Base-by-base conservation (phyloP, 2,797 vertebrate genomes). In the Amazona ochrocephala region DNA sequence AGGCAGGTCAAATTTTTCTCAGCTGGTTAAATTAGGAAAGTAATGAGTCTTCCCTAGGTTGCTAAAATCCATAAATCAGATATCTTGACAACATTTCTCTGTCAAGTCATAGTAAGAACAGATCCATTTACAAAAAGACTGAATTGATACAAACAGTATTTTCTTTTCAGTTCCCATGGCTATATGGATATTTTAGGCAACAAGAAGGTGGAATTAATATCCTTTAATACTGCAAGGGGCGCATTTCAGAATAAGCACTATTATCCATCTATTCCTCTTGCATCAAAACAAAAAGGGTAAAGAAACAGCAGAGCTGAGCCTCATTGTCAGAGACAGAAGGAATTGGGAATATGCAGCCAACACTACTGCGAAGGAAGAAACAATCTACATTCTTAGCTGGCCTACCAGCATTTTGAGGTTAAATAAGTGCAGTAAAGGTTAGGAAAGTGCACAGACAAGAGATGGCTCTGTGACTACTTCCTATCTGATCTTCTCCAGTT, bases 41-140 rank as follows among this genome's bases (percentile, higher is more conserved):
- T 30, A 32, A 88, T 96, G 76, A 92, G 65, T 73, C 87, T 84
- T 96, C 89, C 68, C 91, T 54, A 66, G n/a, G 79, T 93, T 96
- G 89, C 92, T 83, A 76, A 94, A 96, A 91, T 65, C 79, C 71
- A 87, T 92, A 94, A 96, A 94, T 95, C 89, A 82, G 82, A 23
- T 91, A 66, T 66, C 83, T 94, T 93, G 94, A 96, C 81, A 94
- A 91, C 56, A 83, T 30, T 37, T 87, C 58, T 81, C 92, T 93
- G 65, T 74, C 86, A 96, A 87, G 87, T 96, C 84, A 83, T 67
- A 87, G 82, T 65, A 88, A 19, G 77, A 78, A 64, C 45, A 89
- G 87, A 83, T 50, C 78, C 61, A 72, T 90, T 95, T 96, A 90
- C 72, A 77, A 91, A 92, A 91, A 95, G 71, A 89, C 44, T 2